Percentiles rank a stretch among this genome's conserved stretches.
Evolutionary conservation across 2,797 vertebrate species (phyloP).

Genomic region (Thunnus albacares): DNA sequence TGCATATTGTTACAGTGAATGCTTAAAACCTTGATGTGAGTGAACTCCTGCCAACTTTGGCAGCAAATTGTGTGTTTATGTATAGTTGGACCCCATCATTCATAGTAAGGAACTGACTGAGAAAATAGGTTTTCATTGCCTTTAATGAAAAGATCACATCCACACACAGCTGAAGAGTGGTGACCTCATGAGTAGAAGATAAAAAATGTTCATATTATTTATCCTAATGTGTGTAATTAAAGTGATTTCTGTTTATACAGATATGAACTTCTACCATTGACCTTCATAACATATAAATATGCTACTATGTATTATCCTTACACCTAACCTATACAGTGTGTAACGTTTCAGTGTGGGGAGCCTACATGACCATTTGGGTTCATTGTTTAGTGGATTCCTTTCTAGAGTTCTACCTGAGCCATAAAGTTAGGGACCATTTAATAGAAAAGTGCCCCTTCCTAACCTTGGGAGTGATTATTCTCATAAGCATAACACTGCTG

Average conservation of each 20-base stretch:
- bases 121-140: background rate
- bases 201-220: background rate
- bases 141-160: constrained; percentile 7
- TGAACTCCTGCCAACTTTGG: no score
- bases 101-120: no score
- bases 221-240: background rate
- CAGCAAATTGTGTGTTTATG: background rate
- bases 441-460: constrained; percentile 55
- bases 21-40: no score
- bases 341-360: constrained; percentile 33
- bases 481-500: constrained; percentile 46
- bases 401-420: constrained; percentile 24
- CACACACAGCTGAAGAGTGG: background rate
- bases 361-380: constrained; percentile 31
- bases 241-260: constrained; percentile 24
- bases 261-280: constrained; percentile 7
- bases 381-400: constrained; percentile 49
- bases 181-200: background rate
- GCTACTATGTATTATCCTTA: constrained; percentile 13
- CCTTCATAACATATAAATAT: constrained; percentile 25
- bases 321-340: constrained; percentile 15
- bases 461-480: constrained; percentile 63
- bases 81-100: background rate
- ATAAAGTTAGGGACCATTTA: constrained; percentile 65
- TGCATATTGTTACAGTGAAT: no score